Evolutionary conservation across 2,113 vertebrate species (phyloP).

Genomic region (Periophthalmus modestus): DNA sequence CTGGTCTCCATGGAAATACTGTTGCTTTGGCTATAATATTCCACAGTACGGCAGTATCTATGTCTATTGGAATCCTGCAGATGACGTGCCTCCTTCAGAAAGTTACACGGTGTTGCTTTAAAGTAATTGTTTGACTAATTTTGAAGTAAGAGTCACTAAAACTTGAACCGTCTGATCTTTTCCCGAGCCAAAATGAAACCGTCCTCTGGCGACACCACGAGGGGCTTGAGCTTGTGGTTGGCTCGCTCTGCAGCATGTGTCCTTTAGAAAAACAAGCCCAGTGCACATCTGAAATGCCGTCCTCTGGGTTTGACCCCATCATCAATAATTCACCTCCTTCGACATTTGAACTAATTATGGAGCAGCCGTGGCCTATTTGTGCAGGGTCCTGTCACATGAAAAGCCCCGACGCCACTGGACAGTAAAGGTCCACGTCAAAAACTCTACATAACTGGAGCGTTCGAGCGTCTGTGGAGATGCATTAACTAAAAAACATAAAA

Average conservation of each 20-base stretch:
- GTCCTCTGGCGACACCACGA: slow-evolving; percentile 44
- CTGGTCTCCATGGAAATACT: too few species aligned
- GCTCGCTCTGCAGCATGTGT: slow-evolving; percentile 60
- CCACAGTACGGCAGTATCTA: too few species aligned
- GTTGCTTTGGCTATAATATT: too few species aligned
- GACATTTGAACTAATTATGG: slow-evolving; percentile 81
- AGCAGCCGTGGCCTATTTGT: slow-evolving; percentile 75
- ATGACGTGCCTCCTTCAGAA: too few species aligned
- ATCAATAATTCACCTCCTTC: slow-evolving; percentile 78
- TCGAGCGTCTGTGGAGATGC: too few species aligned
- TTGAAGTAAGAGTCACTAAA: too few species aligned
- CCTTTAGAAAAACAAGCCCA: slow-evolving; percentile 62
- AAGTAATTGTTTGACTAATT: too few species aligned
- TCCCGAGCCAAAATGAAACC: slow-evolving; percentile 39
- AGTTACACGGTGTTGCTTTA: too few species aligned
- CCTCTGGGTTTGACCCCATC: slow-evolving; percentile 63
- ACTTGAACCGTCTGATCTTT: slow-evolving; percentile 44
- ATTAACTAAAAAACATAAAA: too few species aligned
- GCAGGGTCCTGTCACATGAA: slow-evolving; percentile 65
- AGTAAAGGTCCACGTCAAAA: too few species aligned
- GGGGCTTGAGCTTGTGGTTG: slow-evolving; percentile 50
- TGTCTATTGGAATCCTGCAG: too few species aligned
- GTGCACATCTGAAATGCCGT: slow-evolving; percentile 63
- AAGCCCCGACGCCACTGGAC: background rate
- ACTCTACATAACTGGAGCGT: too few species aligned